These are phyloP conservation scores for Apamea epomidion DNA, from an alignment of 2,888 invertebrate genomes.

Conservation along the genomic window DNA sequence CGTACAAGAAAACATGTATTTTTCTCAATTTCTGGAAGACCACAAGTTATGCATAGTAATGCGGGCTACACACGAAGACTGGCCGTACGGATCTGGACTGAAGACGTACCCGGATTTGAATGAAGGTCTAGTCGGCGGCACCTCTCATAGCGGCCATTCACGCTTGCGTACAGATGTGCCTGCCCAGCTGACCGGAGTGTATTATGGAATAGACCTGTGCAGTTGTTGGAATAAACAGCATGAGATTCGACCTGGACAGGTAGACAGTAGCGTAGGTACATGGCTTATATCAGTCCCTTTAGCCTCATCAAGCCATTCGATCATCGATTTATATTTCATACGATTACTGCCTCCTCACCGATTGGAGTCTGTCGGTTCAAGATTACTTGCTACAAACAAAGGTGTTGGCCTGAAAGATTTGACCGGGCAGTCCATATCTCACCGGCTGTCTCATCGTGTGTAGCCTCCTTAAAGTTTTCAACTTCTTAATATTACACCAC, in stretches of 20 bases:
- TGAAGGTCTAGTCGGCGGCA: neutral
- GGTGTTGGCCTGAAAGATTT: no score
- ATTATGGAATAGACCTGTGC: neutral
- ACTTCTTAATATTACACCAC: neutral
- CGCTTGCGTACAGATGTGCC: neutral
- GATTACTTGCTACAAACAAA: neutral
- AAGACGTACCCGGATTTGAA: neutral
- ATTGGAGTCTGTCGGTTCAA: neutral
- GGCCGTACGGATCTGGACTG: neutral
- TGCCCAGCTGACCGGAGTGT: neutral
- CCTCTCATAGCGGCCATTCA: neutral
- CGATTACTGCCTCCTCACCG: no score
- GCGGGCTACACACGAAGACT: neutral
- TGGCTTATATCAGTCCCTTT: neutral
- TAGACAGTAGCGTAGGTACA: no score
- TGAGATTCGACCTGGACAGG: neutral
- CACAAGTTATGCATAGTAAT: slow-evolving; percentile 49
- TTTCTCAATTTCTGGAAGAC: slow-evolving; percentile 50
- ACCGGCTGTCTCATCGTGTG: neutral
- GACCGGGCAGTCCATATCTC: neutral
- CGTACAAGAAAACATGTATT: slow-evolving; percentile 34
- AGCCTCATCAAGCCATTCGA: neutral
- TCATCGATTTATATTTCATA: neutral
- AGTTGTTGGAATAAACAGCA: neutral
- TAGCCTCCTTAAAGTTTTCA: neutral